Base-by-base conservation (phyloP, 1,140 invertebrate species). In the Globodera rostochiensis region DNA sequence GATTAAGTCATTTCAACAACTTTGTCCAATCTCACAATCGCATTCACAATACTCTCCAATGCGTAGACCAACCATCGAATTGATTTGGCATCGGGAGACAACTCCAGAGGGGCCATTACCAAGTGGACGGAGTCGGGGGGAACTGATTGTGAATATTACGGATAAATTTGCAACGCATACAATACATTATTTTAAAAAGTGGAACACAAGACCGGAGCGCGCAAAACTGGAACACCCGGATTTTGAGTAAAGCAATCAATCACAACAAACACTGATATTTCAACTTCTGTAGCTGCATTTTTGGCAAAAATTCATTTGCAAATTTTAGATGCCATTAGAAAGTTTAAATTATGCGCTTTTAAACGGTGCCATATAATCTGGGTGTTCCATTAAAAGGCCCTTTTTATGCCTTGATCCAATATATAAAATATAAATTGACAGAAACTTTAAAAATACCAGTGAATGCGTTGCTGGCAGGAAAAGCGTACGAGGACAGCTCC, bases 401-500 rank as follows among this genome's bases (percentile, higher is more conserved):
- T 1, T 36, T 36, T 36, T 36, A 36, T 36, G 25, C 25, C 25
- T 36, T 36, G 25, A 2, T 36, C 25, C 25, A 36, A 36, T 36
- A 36, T 36, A 36, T 36, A 1, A 36, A 36, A 36, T 36, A 36
- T 36, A 36, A 25, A 36, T 36, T 36, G 36, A 36, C 36, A 36
- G 36, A 36, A 36, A 25, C 79, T 82, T 11, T 79, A 80, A 71
- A 82, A 36, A 79, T 64, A 78, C 86, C 77, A 75, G 77, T 69
- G 50, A 74, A 82, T 74, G 79, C 21, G 53, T 83, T 64, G 71
- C 78, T 71, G 74, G 82, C 85, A 46, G 80, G 60, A 96, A 95
- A 98, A 90, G 97, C 98, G 91, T 96, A 99, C 87, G 96, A 95
- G 2, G 95, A 96, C 86, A 97, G 95, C 89, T 98, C 97, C 4